phyloP scores from a whole-genome alignment of 2,113 vertebrate genomes.

The Hystrix brachyura region DNA sequence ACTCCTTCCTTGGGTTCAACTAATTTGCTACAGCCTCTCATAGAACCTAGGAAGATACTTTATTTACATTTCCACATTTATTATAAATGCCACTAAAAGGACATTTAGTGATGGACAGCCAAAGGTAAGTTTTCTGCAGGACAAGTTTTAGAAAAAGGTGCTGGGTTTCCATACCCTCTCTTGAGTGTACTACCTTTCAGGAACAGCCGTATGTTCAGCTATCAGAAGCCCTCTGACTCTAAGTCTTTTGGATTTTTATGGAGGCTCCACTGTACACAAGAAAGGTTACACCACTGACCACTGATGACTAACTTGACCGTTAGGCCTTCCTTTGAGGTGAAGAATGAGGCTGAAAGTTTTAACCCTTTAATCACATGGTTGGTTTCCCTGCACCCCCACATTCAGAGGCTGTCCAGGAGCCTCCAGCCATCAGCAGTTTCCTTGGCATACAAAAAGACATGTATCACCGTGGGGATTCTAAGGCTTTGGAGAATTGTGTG shows the following conservation, averaged over 20 bases:
- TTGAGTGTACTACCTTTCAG: background rate
- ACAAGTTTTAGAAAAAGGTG: background rate
- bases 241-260: background rate
- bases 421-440: background rate
- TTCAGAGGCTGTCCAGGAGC: background rate
- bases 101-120: background rate
- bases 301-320: background rate
- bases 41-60: background rate
- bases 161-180: background rate
- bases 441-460: background rate
- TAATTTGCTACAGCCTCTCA: background rate
- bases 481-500: background rate
- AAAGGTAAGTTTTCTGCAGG: background rate
- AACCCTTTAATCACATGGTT: background rate
- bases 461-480: background rate
- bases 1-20: background rate
- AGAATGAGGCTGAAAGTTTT: background rate
- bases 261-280: background rate
- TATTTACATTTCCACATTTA: background rate
- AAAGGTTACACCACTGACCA: background rate
- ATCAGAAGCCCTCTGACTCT: background rate
- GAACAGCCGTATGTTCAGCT: background rate
- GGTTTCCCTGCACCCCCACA: background rate
- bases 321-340: background rate
- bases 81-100: background rate